Percentiles rank a stretch among this genome's conserved stretches.
Evolutionary conservation across 2,888 invertebrate genomes (phyloP).

Genomic region (Callosobruchus maculatus): DNA sequence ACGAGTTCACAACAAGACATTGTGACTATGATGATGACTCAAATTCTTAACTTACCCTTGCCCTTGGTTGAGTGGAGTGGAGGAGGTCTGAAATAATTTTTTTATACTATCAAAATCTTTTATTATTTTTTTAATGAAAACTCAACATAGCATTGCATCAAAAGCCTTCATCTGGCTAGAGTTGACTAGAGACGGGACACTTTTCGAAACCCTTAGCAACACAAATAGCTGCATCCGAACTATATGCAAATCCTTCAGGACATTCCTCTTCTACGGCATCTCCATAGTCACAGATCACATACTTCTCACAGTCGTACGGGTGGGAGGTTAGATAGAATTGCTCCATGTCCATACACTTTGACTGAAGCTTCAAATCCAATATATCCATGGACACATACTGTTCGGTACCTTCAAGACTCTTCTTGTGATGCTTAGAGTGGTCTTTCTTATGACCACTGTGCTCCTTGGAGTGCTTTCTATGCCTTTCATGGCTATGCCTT

Average conservation of each 20-base stretch:
- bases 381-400: not conserved
- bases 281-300: slow-evolving; percentile 1
- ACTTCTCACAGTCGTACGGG: slow-evolving; percentile 1
- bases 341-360: not conserved
- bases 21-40: no score
- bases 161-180: not conserved
- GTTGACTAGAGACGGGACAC: not conserved
- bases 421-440: not conserved
- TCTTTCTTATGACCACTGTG: not conserved
- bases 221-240: not conserved
- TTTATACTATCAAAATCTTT: no score
- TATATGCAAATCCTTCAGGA: slow-evolving; percentile 2
- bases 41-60: no score
- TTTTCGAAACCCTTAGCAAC: slow-evolving; percentile 1
- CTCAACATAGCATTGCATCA: no score
- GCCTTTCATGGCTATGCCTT: not conserved
- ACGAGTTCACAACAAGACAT: no score
- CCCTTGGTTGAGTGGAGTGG: no score
- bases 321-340: not conserved
- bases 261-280: not conserved
- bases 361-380: not conserved
- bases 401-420: not conserved
- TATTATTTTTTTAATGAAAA: no score
- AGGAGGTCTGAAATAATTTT: no score
- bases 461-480: not conserved